phyloP scores from a whole-genome alignment of 2,113 vertebrate genomes.

The Micronycteris hirsuta region DNA sequence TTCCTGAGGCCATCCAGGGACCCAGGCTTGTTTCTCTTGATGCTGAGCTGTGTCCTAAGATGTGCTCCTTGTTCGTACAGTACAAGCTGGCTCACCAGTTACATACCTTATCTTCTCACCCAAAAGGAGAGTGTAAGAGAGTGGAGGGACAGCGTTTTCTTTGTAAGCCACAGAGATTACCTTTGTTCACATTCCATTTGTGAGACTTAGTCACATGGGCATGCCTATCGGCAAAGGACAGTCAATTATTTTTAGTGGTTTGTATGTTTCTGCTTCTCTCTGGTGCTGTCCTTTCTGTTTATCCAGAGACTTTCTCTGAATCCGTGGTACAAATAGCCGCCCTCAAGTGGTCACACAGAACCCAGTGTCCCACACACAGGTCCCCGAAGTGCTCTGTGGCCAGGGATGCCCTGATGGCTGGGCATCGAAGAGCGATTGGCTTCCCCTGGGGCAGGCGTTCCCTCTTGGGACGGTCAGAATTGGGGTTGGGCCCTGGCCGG shows the following conservation, averaged over 20 bases:
- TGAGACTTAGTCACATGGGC: background rate
- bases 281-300: background rate
- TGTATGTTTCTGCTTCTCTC: background rate
- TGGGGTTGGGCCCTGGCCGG: too few species aligned
- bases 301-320: background rate
- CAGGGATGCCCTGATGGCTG: background rate
- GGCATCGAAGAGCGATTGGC: background rate
- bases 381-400: background rate
- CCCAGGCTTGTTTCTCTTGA: background rate
- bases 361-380: background rate
- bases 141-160: background rate
- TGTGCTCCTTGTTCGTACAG: background rate
- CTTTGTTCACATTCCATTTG: background rate
- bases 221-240: background rate
- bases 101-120: background rate
- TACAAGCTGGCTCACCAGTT: background rate
- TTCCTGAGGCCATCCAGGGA: background rate
- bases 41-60: background rate
- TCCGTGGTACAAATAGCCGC: background rate
- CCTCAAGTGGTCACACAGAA: background rate
- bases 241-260: background rate
- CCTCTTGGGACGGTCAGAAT: background rate
- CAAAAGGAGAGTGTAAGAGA: background rate
- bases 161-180: background rate
- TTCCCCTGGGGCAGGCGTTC: background rate